Evolutionary conservation across 2,113 vertebrate species (phyloP).

Genomic region (Neogobius melanostomus): DNA sequence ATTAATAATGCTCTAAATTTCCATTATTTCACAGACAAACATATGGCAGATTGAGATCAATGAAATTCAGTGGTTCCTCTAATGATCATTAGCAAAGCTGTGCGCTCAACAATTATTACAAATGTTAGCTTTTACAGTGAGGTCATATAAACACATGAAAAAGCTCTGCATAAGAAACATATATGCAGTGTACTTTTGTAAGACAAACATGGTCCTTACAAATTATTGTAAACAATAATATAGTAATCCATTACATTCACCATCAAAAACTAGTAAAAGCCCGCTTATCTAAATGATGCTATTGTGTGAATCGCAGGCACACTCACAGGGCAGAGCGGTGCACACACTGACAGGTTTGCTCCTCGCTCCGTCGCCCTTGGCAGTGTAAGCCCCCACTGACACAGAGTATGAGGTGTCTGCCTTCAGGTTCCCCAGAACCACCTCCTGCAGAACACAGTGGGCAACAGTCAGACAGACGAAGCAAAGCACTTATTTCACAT

Average conservation of each 20-base stretch:
- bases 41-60: constrained; percentile 27
- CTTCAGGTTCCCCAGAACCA: constrained; percentile 88
- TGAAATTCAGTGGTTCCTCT: constrained; percentile 35
- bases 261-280: background rate
- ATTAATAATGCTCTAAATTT: constrained; percentile 23
- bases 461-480: constrained; percentile 33
- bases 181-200: background rate
- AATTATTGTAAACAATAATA: background rate
- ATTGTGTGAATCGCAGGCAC: background rate
- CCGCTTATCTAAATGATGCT: background rate
- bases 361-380: constrained; percentile 94
- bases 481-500: constrained; percentile 2
- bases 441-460: constrained; percentile 80
- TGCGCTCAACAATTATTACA: constrained; percentile 22
- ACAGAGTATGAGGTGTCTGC: constrained; percentile 93
- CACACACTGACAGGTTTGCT: constrained; percentile 89
- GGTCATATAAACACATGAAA: background rate
- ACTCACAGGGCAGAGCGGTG: constrained; percentile 88
- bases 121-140: background rate
- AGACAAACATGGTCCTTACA: background rate
- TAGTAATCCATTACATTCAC: background rate
- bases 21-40: constrained; percentile 17
- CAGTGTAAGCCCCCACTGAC: constrained; percentile 95
- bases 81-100: constrained; percentile 39
- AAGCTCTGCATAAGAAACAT: background rate